Base-by-base conservation (phyloP, 2,797 vertebrate genomes). In the Siniperca undulata region DNA sequence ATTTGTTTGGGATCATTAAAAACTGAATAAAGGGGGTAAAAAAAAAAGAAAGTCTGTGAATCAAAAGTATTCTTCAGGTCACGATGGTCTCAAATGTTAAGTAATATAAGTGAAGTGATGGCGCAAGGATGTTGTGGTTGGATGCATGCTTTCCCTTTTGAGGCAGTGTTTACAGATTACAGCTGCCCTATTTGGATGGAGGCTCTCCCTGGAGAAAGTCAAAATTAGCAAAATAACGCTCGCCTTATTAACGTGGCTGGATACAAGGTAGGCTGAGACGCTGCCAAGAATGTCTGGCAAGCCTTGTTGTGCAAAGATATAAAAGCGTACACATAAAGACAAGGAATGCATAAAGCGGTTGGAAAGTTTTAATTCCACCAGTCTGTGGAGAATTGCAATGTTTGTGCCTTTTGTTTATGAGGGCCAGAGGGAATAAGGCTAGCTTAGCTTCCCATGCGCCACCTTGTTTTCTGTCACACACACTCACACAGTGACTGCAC, bases 401-500 rank as follows among this genome's bases (percentile, higher is more conserved):
- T 89, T 84, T 85, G 75, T 90, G 90, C 76, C 83, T 93, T 83
- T 88, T 91, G 72, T 89, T 89, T 86, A 86, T 64, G 72, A 86
- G 68, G 79, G 86, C 92, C 87, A 71, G 86, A 44, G 87, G 90
- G 88, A 92, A 87, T 90, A 89, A 88, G 80, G 88, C 75, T 79
- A 87, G 83, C 81, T 90, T 79, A 84, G 84, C 87, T 93, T 93
- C 80, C 77, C 80, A 86, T 84, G 81, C 22, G 68, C 89, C 82
- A 90, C 89, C 84, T 86, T 88, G 77, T 92, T 91, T 92, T 86
- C 88, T 89, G 85, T 88, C 91, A 83, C 86, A 86, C 81, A 73
- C 74, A 62, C 76, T 64, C 80, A 83, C 83, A 80, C 50, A 66
- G 58, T 61, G 56, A 84, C 86, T 85, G 73, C 86, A 72, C 80